Percentiles rank a stretch among this genome's conserved stretches.
These are phyloP conservation scores for Temnothorax curvispinosus DNA, from an alignment of 1,140 invertebrate species.

Conservation along the genomic window DNA sequence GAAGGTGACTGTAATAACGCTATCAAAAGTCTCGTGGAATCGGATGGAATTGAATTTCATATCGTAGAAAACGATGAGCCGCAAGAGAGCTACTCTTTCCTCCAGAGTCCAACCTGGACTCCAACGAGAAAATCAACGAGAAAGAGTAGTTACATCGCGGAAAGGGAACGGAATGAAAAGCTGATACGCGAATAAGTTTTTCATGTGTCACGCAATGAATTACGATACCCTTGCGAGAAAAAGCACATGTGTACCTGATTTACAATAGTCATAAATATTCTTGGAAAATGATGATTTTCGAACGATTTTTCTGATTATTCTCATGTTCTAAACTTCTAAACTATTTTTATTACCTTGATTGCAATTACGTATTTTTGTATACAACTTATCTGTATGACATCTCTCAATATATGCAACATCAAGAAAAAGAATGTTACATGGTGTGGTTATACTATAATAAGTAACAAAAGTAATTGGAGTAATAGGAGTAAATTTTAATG, in stretches of 20 bases:
- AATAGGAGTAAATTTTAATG: not conserved
- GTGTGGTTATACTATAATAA: not conserved
- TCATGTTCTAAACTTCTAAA: not conserved
- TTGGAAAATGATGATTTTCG: not conserved
- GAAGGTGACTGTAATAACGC: slow-evolving; percentile 57
- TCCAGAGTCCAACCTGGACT: not conserved
- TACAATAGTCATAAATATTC: not conserved
- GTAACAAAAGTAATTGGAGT: not conserved
- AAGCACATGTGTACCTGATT: not conserved
- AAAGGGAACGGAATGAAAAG: not conserved
- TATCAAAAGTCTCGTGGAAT: slow-evolving; percentile 34
- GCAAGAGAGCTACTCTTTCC: not conserved
- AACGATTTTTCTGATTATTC: not conserved
- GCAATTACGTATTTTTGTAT: not conserved
- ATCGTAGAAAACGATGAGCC: slow-evolving; percentile 38
- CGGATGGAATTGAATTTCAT: slow-evolving; percentile 64
- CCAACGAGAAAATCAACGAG: not conserved
- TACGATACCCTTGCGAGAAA: not conserved
- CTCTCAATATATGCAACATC: not conserved
- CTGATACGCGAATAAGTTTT: slow-evolving; percentile 22
- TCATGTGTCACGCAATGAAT: not conserved
- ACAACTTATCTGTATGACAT: not conserved
- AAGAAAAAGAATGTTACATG: not conserved
- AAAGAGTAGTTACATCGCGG: not conserved
- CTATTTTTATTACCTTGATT: not conserved